phyloP scores from a whole-genome alignment of 2,888 invertebrate genomes.

The Amphimallon solstitiale region DNA sequence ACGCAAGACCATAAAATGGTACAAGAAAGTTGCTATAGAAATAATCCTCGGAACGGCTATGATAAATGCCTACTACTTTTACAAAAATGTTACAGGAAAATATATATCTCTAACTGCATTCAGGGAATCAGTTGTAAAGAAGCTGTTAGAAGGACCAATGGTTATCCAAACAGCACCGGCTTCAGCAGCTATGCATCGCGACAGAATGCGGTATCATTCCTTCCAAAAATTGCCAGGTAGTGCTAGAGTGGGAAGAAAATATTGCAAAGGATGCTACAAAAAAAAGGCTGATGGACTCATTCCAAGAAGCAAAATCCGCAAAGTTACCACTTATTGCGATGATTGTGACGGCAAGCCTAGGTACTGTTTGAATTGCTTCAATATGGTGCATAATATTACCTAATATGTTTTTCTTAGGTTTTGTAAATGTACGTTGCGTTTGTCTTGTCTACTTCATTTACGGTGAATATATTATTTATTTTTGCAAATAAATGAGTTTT shows the following conservation, averaged over 20 bases:
- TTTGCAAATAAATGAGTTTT: too few relatives aligned
- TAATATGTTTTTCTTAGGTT: too few relatives aligned
- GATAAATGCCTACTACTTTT: constrained; percentile 45
- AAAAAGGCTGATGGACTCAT: neutral
- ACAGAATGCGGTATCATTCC: too few relatives aligned
- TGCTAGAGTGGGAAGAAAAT: neutral
- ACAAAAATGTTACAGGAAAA: neutral
- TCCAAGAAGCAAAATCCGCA: constrained; percentile 11
- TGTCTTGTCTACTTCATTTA: too few relatives aligned
- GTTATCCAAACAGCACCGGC: too few relatives aligned
- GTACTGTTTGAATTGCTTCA: too few relatives aligned
- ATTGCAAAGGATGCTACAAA: constrained; percentile 29
- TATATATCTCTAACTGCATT: constrained; percentile 22
- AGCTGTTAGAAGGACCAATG: too few relatives aligned
- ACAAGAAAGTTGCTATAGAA: constrained; percentile 47
- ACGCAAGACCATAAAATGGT: constrained; percentile 41
- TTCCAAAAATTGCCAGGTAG: too few relatives aligned
- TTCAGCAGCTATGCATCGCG: too few relatives aligned
- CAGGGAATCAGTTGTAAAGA: constrained; percentile 1
- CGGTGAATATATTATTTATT: too few relatives aligned
- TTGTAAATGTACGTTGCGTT: too few relatives aligned
- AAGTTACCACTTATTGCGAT: constrained; percentile 24
- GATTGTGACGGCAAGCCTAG: constrained; percentile 18
- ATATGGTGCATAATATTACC: too few relatives aligned
- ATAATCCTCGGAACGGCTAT: constrained; percentile 44